phyloP scores from a whole-genome alignment of 2,888 invertebrate species.

The Vannuccia rotundouncinata region DNA sequence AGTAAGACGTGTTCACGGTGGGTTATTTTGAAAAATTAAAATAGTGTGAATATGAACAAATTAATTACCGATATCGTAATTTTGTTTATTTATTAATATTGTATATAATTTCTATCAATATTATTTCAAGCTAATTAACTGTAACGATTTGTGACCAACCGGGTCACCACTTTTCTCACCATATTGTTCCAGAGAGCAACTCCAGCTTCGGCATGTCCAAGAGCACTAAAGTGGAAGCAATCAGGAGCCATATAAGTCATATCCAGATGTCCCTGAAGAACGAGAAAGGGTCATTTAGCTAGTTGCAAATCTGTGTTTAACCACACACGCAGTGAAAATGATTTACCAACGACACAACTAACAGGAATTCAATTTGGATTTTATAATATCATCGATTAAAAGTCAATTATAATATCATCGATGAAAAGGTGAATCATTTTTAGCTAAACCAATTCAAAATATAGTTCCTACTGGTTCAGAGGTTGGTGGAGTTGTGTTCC shows the following conservation, averaged over 20 bases:
- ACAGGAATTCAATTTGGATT: too few relatives aligned
- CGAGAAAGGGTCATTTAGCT: too few relatives aligned
- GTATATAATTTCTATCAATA: not conserved
- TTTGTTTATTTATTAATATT: not conserved
- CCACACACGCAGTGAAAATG: too few relatives aligned
- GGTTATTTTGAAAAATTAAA: too few relatives aligned
- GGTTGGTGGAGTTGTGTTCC: constrained; percentile 7
- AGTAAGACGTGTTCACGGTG: too few relatives aligned
- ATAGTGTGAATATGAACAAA: too few relatives aligned
- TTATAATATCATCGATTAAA: too few relatives aligned
- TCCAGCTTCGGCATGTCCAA: constrained; percentile 8
- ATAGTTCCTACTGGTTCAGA: constrained; percentile 7
- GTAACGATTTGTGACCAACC: not conserved
- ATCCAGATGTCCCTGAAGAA: constrained; percentile 16
- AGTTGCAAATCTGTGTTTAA: too few relatives aligned
- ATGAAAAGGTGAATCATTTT: too few relatives aligned
- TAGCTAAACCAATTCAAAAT: too few relatives aligned
- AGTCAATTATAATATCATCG: too few relatives aligned
- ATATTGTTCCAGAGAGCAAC: constrained; percentile 25
- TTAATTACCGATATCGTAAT: not conserved
- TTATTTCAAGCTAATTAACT: not conserved
- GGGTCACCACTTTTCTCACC: not conserved
- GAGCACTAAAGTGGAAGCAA: constrained; percentile 25
- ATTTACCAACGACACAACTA: too few relatives aligned
- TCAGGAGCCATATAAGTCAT: constrained; percentile 13